Conservation (phyloP, 2,888 invertebrate genomes). For the Apodemia duryi region DNA sequence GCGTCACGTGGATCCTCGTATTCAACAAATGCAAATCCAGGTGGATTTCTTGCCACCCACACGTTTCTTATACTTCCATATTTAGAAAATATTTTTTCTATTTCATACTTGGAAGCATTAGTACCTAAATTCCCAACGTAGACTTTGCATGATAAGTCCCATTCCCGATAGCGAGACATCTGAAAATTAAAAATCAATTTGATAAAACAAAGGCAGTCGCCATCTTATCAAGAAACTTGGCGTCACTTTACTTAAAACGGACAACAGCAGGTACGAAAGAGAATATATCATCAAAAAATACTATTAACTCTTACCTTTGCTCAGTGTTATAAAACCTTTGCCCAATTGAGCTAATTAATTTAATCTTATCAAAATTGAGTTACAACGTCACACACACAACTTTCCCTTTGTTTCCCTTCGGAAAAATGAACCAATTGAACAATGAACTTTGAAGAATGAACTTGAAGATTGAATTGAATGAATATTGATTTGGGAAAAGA, state of each 20-base stretch:
- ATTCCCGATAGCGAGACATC: slow-evolving; percentile 87
- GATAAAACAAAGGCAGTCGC: slow-evolving; percentile 24
- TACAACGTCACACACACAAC: background rate
- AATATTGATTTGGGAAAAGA: no score
- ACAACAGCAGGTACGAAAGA: background rate
- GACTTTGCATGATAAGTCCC: slow-evolving; percentile 94
- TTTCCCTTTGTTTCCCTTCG: background rate
- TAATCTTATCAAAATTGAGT: background rate
- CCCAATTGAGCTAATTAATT: background rate
- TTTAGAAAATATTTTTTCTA: slow-evolving; percentile 92
- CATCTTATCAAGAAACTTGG: slow-evolving; percentile 23
- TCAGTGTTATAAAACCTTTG: background rate
- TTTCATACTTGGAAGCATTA: slow-evolving; percentile 93
- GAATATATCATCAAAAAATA: background rate
- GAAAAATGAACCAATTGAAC: background rate
- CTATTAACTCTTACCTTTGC: background rate
- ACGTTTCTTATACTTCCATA: slow-evolving; percentile 94
- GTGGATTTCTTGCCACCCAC: slow-evolving; percentile 96
- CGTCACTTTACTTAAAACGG: background rate
- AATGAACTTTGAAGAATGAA: no score
- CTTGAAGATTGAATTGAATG: no score
- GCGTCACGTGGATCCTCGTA: slow-evolving; percentile 94
- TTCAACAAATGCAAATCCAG: slow-evolving; percentile 94
- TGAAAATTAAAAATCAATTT: slow-evolving; percentile 30
- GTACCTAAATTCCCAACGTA: slow-evolving; percentile 95